Evolutionary conservation across 2,888 invertebrate genomes (phyloP).

Genomic region (Latrodectus elegans): DNA sequence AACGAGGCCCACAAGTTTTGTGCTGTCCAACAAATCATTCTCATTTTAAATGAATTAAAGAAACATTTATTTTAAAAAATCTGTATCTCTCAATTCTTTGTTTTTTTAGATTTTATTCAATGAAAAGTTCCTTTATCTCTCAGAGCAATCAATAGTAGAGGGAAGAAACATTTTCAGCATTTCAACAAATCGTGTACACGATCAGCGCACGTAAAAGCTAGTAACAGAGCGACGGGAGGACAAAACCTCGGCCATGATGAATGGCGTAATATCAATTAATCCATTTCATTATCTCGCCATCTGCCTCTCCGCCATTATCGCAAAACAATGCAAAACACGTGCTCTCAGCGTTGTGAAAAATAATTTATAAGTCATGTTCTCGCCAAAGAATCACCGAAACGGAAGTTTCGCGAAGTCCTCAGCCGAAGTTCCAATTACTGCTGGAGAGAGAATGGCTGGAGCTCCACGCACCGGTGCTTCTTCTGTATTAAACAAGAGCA

Average conservation of each 20-base stretch:
- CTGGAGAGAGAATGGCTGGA: slow-evolving; percentile 8
- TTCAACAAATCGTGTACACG: background rate
- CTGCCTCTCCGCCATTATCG: slow-evolving; percentile 18
- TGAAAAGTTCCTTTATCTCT: too few species aligned
- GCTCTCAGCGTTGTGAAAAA: background rate
- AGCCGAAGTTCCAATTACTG: slow-evolving; percentile 41
- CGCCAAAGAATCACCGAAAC: background rate
- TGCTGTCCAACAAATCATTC: too few species aligned
- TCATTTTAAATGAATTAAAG: too few species aligned
- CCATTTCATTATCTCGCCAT: slow-evolving; percentile 44
- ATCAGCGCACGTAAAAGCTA: background rate
- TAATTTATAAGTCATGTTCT: background rate
- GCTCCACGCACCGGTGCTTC: slow-evolving; percentile 21
- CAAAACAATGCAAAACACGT: slow-evolving; percentile 49
- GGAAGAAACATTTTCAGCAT: too few species aligned
- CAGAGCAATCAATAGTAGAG: too few species aligned
- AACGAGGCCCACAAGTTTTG: too few species aligned
- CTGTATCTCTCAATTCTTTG: too few species aligned
- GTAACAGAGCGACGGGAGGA: slow-evolving; percentile 11
- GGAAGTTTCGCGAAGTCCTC: background rate
- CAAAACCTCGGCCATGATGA: slow-evolving; percentile 23
- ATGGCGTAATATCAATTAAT: slow-evolving; percentile 46
- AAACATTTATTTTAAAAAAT: too few species aligned
- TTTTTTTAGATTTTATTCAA: too few species aligned
- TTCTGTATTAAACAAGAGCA: slow-evolving; percentile 6